Conservation (phyloP, 1,140 invertebrate genomes). For the Eulimnadia texana region DNA sequence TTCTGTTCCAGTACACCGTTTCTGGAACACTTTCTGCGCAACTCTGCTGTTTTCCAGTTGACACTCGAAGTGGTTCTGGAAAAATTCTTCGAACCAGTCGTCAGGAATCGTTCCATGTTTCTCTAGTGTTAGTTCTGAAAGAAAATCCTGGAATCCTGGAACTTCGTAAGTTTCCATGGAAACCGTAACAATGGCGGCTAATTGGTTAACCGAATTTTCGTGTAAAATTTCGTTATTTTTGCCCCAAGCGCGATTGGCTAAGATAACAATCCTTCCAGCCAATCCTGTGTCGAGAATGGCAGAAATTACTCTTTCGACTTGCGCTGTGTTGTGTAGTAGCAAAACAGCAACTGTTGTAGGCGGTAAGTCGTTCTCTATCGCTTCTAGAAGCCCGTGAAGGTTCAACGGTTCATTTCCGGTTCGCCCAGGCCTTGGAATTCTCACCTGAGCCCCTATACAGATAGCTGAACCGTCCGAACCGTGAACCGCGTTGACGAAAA, state of each 20-base stretch:
- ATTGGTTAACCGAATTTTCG: background rate
- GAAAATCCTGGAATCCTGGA: constrained; percentile 1
- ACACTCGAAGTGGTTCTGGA: constrained; percentile 30
- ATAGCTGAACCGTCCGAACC: background rate
- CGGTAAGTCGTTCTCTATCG: constrained; percentile 1
- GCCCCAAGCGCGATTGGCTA: constrained; percentile 12
- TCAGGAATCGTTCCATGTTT: constrained; percentile 27
- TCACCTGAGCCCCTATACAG: constrained; percentile 10
- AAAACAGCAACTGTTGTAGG: constrained; percentile 1
- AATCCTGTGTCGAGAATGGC: background rate
- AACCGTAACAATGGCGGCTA: constrained; percentile 5
- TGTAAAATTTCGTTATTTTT: constrained; percentile 2
- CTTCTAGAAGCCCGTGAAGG: constrained; percentile 5
- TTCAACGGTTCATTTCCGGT: background rate
- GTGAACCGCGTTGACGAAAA: background rate
- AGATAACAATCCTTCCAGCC: background rate
- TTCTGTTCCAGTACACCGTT: constrained; percentile 16
- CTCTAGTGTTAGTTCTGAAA: background rate
- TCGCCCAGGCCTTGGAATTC: background rate
- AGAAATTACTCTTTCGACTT: constrained; percentile 2
- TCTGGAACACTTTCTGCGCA: constrained; percentile 21
- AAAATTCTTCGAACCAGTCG: constrained; percentile 34
- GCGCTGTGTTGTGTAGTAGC: constrained; percentile 4
- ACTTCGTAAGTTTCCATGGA: constrained; percentile 6
- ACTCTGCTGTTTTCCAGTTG: constrained; percentile 23